Conservation (phyloP, 2,113 vertebrate species). For the Emydura subglobosa region DNA sequence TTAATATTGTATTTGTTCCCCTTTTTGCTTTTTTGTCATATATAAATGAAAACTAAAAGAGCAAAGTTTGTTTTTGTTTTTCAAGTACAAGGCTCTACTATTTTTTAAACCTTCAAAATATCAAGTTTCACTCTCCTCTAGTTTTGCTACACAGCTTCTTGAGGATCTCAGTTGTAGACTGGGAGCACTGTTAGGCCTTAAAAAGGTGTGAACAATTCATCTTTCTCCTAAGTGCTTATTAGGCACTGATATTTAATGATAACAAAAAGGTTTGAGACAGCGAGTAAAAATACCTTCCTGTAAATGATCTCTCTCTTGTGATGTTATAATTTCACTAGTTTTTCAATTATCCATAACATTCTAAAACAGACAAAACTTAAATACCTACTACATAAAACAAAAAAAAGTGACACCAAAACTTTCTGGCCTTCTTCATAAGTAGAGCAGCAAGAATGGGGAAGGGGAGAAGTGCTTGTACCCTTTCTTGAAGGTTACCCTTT, state of each 20-base stretch:
- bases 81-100: neutral
- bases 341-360: neutral
- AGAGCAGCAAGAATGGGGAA: neutral
- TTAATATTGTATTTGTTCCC: neutral
- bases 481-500: neutral
- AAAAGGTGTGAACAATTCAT: neutral
- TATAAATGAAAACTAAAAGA: neutral
- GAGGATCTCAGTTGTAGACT: rapidly evolving
- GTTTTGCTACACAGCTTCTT: neutral
- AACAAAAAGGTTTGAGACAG: neutral
- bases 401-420: neutral
- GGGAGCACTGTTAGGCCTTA: neutral
- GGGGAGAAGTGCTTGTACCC: too few species aligned
- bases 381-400: neutral
- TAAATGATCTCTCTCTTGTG: neutral
- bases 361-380: rapidly evolving
- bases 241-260: neutral
- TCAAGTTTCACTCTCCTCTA: neutral
- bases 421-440: neutral
- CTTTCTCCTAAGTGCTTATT: neutral
- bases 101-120: neutral
- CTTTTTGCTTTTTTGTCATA: neutral
- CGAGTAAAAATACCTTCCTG: neutral
- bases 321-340: neutral
- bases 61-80: neutral